These are phyloP conservation scores for Galeruca laticollis DNA, from an alignment of 2,888 invertebrate species.

Conservation along the genomic window DNA sequence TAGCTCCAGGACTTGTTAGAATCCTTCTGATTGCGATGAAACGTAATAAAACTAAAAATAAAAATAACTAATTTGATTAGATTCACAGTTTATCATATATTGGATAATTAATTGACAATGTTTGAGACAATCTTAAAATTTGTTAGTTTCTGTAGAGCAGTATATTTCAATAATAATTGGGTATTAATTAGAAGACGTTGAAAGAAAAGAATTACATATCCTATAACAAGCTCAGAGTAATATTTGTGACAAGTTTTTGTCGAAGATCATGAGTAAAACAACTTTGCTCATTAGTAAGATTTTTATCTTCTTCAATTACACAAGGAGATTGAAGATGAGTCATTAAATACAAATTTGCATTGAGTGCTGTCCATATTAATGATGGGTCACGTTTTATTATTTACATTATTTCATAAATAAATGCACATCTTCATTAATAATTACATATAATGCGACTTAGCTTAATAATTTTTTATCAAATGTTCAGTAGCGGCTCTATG, in stretches of 20 bases:
- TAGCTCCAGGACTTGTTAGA: too few species aligned
- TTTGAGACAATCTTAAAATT: background rate
- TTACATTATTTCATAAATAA: constrained; percentile 25
- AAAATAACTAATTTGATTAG: too few species aligned
- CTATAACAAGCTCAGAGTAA: constrained; percentile 31
- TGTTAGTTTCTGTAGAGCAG: background rate
- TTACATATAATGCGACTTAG: constrained; percentile 17
- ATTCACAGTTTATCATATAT: too few species aligned
- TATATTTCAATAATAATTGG: background rate
- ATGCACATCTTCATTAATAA: constrained; percentile 21
- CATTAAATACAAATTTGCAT: constrained; percentile 36
- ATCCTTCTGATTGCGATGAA: too few species aligned
- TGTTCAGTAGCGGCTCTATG: background rate
- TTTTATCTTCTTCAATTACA: constrained; percentile 47
- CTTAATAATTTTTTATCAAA: constrained; percentile 26
- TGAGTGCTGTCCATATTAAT: constrained; percentile 22
- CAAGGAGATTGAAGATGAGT: constrained; percentile 36
- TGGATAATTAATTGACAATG: background rate
- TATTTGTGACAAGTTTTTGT: constrained; percentile 38
- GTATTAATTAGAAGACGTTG: constrained; percentile 22
- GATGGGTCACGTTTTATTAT: constrained; percentile 23
- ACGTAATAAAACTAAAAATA: background rate
- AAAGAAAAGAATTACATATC: constrained; percentile 22
- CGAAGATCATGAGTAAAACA: constrained; percentile 39
- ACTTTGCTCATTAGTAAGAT: constrained; percentile 49